Conservation (phyloP, 1,140 invertebrate species). For the Drosophila novamexicana region DNA sequence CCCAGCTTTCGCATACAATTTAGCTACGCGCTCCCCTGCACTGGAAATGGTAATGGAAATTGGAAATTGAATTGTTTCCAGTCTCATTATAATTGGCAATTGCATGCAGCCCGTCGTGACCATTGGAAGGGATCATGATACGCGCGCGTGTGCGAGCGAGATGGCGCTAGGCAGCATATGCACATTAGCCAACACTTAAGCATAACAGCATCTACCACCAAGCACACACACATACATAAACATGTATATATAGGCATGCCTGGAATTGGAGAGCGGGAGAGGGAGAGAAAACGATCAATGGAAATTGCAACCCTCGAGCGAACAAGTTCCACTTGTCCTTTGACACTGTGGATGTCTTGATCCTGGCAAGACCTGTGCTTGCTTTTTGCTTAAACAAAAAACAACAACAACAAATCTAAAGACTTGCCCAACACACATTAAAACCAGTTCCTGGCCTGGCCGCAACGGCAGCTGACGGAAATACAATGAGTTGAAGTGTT, state of each 20-base stretch:
- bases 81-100: conserved; percentile 71
- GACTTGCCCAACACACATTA: background rate
- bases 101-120: conserved; percentile 71
- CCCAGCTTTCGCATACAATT: conserved; percentile 19
- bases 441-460: conserved; percentile 49
- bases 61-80: conserved; percentile 62
- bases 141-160: background rate
- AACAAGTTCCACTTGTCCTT: conserved; percentile 72
- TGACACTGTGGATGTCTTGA: conserved; percentile 45
- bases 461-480: conserved; percentile 73
- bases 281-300: conserved; percentile 21
- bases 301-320: conserved; percentile 24
- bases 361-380: conserved; percentile 62
- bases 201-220: conserved; percentile 11
- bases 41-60: conserved; percentile 43
- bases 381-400: conserved; percentile 56
- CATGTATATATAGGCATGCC: no score
- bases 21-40: conserved; percentile 21
- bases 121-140: conserved; percentile 49
- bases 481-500: conserved; percentile 62
- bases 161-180: background rate
- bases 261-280: background rate
- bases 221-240: background rate
- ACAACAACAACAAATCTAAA: background rate
- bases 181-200: conserved; percentile 11